Evolutionary conservation across 2,797 vertebrate species (phyloP), one percentile per base, ranked within the genome.

Genomic region (Gobio occitaniae): DNA sequence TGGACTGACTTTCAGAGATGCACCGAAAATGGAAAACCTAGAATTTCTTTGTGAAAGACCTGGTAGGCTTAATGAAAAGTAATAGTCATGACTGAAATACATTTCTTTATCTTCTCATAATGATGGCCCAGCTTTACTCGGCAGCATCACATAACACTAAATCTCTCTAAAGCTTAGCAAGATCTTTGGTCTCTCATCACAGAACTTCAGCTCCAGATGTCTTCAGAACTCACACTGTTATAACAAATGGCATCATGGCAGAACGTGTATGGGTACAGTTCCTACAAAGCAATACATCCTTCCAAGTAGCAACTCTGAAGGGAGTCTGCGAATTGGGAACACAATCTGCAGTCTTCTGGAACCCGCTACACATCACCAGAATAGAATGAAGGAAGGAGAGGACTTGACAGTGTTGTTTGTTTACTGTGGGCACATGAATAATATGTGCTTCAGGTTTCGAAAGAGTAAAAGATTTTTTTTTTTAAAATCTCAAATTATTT

Each of bases 1-100:
- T 38, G 74, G 77, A 77, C 70, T 78, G 52, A 48, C 78, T 81
- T 70, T 84, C 75, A 84, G 80, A 77, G 86, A 89, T 78, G 84
- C 86, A 85, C 74, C 19, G 38, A 72, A 89, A 83, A 87, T 32
- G 47, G 56, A 69, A 71, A 72, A 66, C 65, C 83, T 50, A 36
- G 71, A 63, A 78, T 83, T 75, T 87, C 71, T 85, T 81, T 71
- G 72, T 59, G 32, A 82, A 86, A 84, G 69, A 79, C 13, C 68
- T 16, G 17, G 32, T 66, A 72, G 70, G 69, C 76, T 76, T 88
- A 87, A 85, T 87, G 66, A 76, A 87, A 82, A 79, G 36, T 75
- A 83, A 78, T 78, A 84, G 21, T 84, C 32, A 61, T 25, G 56
- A 50, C 38, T n/a, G 29, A 66, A 79, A 50, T 59, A 38, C 4